Percentiles rank a stretch among this genome's conserved stretches.
Evolutionary conservation across 2,797 vertebrate genomes (phyloP).

Genomic region (Silurus aristotelis): DNA sequence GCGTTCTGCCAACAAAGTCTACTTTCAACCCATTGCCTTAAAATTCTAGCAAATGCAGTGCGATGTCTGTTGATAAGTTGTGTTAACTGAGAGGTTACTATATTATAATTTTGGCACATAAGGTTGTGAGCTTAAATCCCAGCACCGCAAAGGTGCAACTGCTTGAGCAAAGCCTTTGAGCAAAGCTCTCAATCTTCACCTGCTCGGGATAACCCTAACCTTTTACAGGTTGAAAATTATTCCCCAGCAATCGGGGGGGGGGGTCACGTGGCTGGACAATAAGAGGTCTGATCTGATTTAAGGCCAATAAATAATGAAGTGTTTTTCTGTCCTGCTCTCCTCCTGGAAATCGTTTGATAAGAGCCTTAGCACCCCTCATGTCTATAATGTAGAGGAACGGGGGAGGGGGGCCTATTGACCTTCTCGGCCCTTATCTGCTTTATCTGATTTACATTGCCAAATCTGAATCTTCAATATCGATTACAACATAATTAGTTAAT

Average conservation of each 20-base stretch:
- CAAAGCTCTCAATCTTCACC: no score
- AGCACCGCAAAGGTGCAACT: no score
- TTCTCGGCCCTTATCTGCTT: constrained; percentile 72
- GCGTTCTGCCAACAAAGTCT: background rate
- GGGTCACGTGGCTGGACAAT: background rate
- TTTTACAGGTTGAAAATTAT: no score
- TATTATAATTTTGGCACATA: no score
- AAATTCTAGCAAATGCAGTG: no score
- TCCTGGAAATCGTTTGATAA: constrained; percentile 70
- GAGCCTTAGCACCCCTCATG: constrained; percentile 55
- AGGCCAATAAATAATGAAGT: constrained; percentile 18
- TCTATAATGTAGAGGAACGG: constrained; percentile 75
- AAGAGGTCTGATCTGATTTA: background rate
- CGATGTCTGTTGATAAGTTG: no score
- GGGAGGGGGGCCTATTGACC: constrained; percentile 73
- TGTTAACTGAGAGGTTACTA: no score
- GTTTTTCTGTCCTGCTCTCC: constrained; percentile 31
- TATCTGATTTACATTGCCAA: constrained; percentile 86
- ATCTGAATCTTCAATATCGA: constrained; percentile 85
- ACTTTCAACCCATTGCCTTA: background rate
- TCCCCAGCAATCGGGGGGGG: no score
- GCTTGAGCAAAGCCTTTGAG: no score
- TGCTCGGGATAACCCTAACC: no score
- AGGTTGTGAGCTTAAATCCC: no score
- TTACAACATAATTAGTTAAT: constrained; percentile 87